Conservation (phyloP, 2,888 invertebrate genomes). For the Cinara cedri region DNA sequence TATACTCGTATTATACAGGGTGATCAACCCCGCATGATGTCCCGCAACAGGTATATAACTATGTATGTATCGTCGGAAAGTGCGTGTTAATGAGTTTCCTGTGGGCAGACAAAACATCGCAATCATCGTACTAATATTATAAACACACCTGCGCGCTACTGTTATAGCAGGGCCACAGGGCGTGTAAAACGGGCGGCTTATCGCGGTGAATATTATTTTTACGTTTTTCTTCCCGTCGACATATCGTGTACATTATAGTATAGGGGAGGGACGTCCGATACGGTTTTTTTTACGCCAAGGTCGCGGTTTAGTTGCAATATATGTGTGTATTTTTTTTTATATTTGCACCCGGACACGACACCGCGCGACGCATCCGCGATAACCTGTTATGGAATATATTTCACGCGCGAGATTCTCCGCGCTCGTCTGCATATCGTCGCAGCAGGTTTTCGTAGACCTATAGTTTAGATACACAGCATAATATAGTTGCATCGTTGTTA, state of each 20-base stretch:
- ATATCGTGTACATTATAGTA: neutral
- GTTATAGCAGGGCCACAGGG: slow-evolving; percentile 29
- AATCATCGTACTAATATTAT: neutral
- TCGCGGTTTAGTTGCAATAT: neutral
- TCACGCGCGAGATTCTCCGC: neutral
- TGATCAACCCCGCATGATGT: slow-evolving; percentile 49
- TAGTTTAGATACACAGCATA: too few relatives aligned
- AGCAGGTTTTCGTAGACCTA: neutral
- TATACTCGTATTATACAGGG: neutral
- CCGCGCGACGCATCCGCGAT: neutral
- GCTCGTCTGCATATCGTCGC: neutral
- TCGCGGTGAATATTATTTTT: neutral
- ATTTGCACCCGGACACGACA: neutral
- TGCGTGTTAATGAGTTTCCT: slow-evolving; percentile 40
- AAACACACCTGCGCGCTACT: slow-evolving; percentile 32
- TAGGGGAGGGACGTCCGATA: slow-evolving; percentile 24
- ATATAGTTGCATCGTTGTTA: too few relatives aligned
- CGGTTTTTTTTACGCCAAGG: neutral
- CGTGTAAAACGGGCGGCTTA: slow-evolving; percentile 39
- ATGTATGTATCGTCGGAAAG: neutral
- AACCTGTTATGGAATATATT: slow-evolving; percentile 6
- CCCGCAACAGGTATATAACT: slow-evolving; percentile 38
- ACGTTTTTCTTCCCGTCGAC: too few relatives aligned
- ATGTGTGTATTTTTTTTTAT: neutral
- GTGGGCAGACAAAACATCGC: neutral